A percentile compares a stretch with the other conserved stretches of the same genome.
Evolutionary conservation across 2,113 vertebrate genomes (phyloP).

Genomic region (Ascaphus truei): DNA sequence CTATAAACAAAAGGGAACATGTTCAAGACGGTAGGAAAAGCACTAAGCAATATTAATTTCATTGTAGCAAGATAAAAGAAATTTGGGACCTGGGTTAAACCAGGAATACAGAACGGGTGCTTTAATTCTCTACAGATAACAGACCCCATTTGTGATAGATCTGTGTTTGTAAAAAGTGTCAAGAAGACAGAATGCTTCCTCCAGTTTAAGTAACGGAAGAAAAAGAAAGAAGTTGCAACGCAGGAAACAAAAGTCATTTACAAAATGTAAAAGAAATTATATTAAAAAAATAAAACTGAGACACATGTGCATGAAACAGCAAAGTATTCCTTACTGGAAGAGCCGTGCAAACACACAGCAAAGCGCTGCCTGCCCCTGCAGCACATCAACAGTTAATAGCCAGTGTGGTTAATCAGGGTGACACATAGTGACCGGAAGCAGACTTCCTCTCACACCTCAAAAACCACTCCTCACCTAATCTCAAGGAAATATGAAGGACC

Average conservation of each 20-base stretch:
- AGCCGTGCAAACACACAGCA: too few relatives aligned
- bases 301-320: too few relatives aligned
- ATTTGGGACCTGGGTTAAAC: too few relatives aligned
- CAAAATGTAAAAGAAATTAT: not conserved
- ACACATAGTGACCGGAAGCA: not conserved
- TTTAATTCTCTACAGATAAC: not conserved
- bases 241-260: slow-evolving; percentile 11
- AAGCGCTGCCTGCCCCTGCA: not conserved
- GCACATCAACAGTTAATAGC: not conserved
- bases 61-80: too few relatives aligned
- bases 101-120: too few relatives aligned
- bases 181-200: slow-evolving; percentile 16
- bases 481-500: slow-evolving; percentile 20
- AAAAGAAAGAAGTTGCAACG: not conserved
- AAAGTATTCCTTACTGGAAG: too few relatives aligned
- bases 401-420: not conserved
- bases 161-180: slow-evolving; percentile 1
- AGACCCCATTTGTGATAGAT: not conserved
- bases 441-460: slow-evolving; percentile 1
- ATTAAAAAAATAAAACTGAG: too few relatives aligned
- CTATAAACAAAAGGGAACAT: too few relatives aligned
- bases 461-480: slow-evolving; percentile 2
- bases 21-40: too few relatives aligned
- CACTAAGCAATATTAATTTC: too few relatives aligned
- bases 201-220: not conserved